Evolutionary conservation across 2,888 invertebrate species (phyloP).

Genomic region (Rhagonycha lutea): DNA sequence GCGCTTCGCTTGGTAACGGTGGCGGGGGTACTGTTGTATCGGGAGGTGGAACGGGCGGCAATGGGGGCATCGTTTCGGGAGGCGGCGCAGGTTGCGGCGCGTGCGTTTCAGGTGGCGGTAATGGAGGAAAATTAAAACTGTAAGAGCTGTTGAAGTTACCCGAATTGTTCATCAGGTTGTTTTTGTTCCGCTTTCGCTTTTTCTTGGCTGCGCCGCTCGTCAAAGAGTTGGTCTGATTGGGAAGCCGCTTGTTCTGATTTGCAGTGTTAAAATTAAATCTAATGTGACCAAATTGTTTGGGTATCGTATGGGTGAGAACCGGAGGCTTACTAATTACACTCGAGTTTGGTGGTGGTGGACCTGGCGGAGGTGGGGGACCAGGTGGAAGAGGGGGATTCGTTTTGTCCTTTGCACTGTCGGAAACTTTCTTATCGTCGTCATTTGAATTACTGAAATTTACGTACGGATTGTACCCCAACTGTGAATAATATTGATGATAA

Average conservation of each 20-base stretch:
- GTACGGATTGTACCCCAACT: slow-evolving; percentile 40
- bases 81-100: slow-evolving; percentile 60
- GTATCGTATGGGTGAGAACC: slow-evolving; percentile 44
- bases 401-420: slow-evolving; percentile 43
- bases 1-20: slow-evolving; percentile 53
- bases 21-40: slow-evolving; percentile 56
- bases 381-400: slow-evolving; percentile 62
- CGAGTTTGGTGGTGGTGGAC: slow-evolving; percentile 44
- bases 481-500: slow-evolving; percentile 57
- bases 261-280: slow-evolving; percentile 60
- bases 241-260: slow-evolving; percentile 36
- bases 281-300: slow-evolving; percentile 57
- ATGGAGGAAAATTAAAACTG: slow-evolving; percentile 55
- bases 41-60: slow-evolving; percentile 55
- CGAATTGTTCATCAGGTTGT: slow-evolving; percentile 41
- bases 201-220: slow-evolving; percentile 68
- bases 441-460: slow-evolving; percentile 45
- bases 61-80: slow-evolving; percentile 58
- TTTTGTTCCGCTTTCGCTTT: slow-evolving; percentile 70
- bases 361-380: slow-evolving; percentile 59
- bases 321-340: slow-evolving; percentile 51
- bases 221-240: slow-evolving; percentile 47
- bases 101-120: slow-evolving; percentile 58
- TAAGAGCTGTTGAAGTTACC: slow-evolving; percentile 43
- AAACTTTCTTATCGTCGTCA: slow-evolving; percentile 34